Evolutionary conservation across 2,888 invertebrate genomes (phyloP), one percentile per base, ranked within the genome.

Genomic region (Hymenopus coronatus): DNA sequence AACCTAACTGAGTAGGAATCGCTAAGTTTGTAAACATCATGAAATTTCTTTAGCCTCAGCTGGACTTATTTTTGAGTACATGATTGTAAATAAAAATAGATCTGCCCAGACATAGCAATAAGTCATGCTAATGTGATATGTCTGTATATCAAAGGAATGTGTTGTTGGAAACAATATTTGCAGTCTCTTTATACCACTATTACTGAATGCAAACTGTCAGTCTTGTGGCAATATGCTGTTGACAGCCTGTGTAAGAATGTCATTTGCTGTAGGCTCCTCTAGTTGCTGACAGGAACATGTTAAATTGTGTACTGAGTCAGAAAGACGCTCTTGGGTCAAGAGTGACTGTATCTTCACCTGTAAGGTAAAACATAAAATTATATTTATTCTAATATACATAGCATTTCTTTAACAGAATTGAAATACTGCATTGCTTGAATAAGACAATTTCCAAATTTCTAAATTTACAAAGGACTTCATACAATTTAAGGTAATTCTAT

Each of bases 311-410:
- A 54, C 25, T 1, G 83, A 83, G 6, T 85, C 85, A 27, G 28
- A 40, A 33, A 85, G 40, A 20, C 85, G 85, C 40, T 85, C 85
- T 54, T 85, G 85, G n/a, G 85, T 54, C 4, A 85, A 54, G 0
- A 85, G 46, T 27, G 85, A 85, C 28, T 85, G 85, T 46, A 85
- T 85, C 85, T 85, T 85, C 46, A 85, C 85, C 54, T 70, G 54
- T 20, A 70, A 70, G 15, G 25, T 20, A 70, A 70, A 70, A 20
- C 15, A 70, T 4, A 1, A 20, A 70, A 20, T 70, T 70, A 40
- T 40, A 40, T 40, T 40, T 40, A 40, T 40, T 40, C 0, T 40
- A 40, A 40, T 6, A 40, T 40, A 40, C 0, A 40, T 40, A 12
- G 40, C 40, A 40, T 40, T 12, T 40, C 40, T 12, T 1, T 40